phyloP scores from a whole-genome alignment of 2,113 vertebrate genomes.

The Mirounga angustirostris region DNA sequence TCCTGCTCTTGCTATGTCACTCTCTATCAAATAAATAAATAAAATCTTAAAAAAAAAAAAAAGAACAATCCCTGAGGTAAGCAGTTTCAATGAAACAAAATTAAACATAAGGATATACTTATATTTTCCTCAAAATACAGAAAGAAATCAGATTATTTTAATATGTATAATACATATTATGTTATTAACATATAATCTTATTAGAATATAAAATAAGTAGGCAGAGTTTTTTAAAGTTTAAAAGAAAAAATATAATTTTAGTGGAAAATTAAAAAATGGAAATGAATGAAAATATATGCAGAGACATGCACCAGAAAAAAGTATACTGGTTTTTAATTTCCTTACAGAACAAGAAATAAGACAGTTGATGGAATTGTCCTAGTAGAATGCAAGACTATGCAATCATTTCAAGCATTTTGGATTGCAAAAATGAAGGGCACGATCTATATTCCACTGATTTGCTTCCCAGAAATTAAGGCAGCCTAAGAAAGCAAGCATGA shows the following conservation, averaged over 20 bases:
- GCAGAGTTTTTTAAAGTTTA: conserved; percentile 26
- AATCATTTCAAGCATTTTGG: conserved; percentile 59
- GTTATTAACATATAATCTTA: neutral
- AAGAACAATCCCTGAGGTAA: neutral
- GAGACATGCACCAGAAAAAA: neutral
- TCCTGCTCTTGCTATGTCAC: no score
- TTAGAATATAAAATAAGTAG: conserved; percentile 6
- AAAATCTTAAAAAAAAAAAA: no score
- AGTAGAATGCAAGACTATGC: neutral
- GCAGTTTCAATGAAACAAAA: neutral
- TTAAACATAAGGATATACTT: neutral
- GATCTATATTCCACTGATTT: conserved; percentile 37
- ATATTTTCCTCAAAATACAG: neutral
- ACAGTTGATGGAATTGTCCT: conserved; percentile 4
- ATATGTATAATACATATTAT: neutral
- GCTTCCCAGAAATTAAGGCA: conserved; percentile 33
- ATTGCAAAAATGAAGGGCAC: conserved; percentile 55
- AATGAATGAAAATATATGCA: conserved; percentile 32
- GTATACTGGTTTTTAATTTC: neutral
- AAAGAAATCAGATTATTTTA: conserved; percentile 15
- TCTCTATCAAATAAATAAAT: no score
- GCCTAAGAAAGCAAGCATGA: conserved; percentile 39
- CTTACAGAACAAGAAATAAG: conserved; percentile 4
- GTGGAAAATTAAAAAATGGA: neutral
- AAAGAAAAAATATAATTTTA: conserved; percentile 16